A percentile compares a stretch with the other conserved stretches of the same genome.
phyloP scores from a whole-genome alignment of 2,888 invertebrate species.

The Orthosia gracilis region DNA sequence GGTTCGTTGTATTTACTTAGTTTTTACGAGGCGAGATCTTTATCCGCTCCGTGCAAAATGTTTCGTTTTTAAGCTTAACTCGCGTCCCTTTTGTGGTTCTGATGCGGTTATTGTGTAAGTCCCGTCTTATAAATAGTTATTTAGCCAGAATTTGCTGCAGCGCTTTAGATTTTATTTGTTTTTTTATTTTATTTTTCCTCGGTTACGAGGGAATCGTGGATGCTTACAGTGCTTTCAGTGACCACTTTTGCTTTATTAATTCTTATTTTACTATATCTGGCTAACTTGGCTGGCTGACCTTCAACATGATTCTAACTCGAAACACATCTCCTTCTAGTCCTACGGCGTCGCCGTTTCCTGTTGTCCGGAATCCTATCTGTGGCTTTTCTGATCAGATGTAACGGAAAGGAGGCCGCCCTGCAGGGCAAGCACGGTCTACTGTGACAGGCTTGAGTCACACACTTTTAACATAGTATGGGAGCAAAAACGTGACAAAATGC shows the following conservation, averaged over 20 bases:
- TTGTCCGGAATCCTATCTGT: too few species aligned
- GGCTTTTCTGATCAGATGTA: too few species aligned
- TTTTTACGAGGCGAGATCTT: conserved; percentile 82
- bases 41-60: conserved; percentile 82
- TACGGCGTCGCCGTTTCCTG: too few species aligned
- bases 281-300: too few species aligned
- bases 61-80: conserved; percentile 70
- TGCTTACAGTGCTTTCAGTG: background rate
- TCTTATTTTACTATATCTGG: background rate
- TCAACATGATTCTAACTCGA: too few species aligned
- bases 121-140: conserved; percentile 49
- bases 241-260: background rate
- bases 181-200: background rate
- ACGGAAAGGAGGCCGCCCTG: too few species aligned
- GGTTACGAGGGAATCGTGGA: background rate
- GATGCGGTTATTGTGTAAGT: conserved; percentile 64
- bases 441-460: too few species aligned
- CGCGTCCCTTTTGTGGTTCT: conserved; percentile 62
- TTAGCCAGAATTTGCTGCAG: conserved; percentile 38
- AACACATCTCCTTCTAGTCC: too few species aligned
- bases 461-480: too few species aligned
- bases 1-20: conserved; percentile 83
- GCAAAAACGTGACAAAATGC: too few species aligned
- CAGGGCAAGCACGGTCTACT: too few species aligned
- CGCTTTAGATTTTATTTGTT: conserved; percentile 19